Conservation (phyloP, 2,888 invertebrate genomes). For the Epistrophella euchroma region DNA sequence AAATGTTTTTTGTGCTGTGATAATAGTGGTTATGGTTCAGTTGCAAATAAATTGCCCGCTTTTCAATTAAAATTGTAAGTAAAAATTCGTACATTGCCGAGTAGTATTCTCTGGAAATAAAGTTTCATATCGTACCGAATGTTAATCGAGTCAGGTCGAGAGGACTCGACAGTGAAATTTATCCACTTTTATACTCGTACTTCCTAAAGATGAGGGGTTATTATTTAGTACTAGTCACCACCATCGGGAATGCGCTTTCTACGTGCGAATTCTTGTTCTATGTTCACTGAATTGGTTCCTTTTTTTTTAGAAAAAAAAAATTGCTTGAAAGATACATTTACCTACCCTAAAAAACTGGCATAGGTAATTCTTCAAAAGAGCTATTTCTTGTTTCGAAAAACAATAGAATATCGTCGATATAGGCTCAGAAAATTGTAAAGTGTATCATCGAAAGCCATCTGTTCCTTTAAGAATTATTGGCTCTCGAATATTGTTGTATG, state of each 20-base stretch:
- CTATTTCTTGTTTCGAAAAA: neutral
- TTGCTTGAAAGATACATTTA: no score
- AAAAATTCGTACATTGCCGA: neutral
- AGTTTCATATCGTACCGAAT: neutral
- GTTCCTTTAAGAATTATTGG: no score
- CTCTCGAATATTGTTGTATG: no score
- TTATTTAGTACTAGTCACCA: neutral
- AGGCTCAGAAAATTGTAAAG: no score
- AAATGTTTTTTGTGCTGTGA: conserved; percentile 1
- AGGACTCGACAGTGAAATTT: neutral
- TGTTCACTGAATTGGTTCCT: neutral
- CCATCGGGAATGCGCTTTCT: neutral
- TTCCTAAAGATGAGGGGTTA: neutral
- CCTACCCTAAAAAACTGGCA: neutral
- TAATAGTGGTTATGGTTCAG: neutral
- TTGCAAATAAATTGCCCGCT: neutral
- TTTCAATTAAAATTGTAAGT: conserved; percentile 12
- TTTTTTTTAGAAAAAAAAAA: neutral
- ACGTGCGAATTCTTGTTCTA: neutral
- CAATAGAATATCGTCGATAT: neutral
- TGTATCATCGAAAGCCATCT: no score
- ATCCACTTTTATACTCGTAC: neutral
- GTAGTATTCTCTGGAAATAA: neutral
- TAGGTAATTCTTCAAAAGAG: neutral
- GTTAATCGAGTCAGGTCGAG: neutral